A percentile compares a stretch with the other conserved stretches of the same genome.
These are phyloP conservation scores for Tadarida brasiliensis DNA, from an alignment of 2,797 vertebrate species.

Conservation along the genomic window DNA sequence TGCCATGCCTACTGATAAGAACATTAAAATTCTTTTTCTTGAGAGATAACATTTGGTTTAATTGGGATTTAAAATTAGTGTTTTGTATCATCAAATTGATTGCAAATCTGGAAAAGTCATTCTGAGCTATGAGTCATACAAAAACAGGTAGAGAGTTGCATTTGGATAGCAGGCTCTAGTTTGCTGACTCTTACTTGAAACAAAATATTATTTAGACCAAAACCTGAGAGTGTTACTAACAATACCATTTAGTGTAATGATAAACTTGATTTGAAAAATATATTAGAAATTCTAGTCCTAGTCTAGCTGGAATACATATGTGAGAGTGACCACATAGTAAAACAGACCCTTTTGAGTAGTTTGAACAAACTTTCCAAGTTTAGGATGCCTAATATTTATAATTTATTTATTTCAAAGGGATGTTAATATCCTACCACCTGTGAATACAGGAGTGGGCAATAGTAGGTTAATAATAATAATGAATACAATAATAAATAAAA, in stretches of 20 bases:
- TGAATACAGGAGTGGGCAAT: not conserved
- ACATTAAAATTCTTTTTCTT: not conserved
- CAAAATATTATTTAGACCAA: constrained; percentile 7
- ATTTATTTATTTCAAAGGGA: constrained; percentile 52
- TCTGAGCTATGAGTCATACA: not conserved
- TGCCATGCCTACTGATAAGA: not conserved
- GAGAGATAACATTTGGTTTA: not conserved
- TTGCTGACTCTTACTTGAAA: not conserved
- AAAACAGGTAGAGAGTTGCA: not conserved
- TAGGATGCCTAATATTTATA: not conserved
- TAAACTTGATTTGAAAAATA: constrained; percentile 21
- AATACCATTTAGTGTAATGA: not conserved
- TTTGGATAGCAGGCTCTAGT: not conserved
- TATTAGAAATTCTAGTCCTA: not conserved
- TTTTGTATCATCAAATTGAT: not conserved
- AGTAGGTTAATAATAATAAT: not conserved
- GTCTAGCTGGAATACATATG: not conserved
- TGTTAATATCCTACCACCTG: not conserved
- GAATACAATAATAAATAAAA: not conserved
- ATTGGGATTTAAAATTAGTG: not conserved
- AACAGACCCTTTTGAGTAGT: not conserved
- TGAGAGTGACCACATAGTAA: not conserved
- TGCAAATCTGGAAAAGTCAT: not conserved
- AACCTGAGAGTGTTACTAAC: not conserved
- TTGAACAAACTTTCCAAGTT: constrained; percentile 17